Base-by-base conservation (phyloP, 2,797 vertebrate species). In the Anomalospiza imberbis region DNA sequence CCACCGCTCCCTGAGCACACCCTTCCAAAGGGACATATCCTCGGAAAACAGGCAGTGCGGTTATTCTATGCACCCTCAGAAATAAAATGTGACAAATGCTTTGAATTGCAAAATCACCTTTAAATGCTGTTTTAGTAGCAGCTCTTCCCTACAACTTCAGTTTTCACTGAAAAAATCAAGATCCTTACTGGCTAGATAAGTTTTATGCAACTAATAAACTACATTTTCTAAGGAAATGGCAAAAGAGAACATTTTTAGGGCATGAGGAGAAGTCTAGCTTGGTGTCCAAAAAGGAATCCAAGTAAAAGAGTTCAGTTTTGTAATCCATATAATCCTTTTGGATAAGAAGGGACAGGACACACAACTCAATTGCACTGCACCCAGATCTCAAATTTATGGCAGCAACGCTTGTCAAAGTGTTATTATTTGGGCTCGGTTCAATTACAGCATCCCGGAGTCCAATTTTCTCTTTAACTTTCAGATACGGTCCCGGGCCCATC, bases 61-160 rank as follows among this genome's bases (percentile, higher is more conserved):
- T 20, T 7, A 1, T 15, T 54, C 61, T 25, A 28, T 0, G 0
- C 29, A 1, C 42, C 1, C 1, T 21, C 32, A 6, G 0, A n/a
- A 63, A 34, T 17, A 8, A 10, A 66, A 51, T 21, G n/a, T 47
- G 12, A 10, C 25, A 21, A 48, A 34, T 15, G 6, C 42, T 67
- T 55, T 55, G 9, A 60, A 55, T 36, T 54, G 29, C 55, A 19
- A 68, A 63, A 50, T 87, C 50, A 21, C 71, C 42, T 68, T 47
- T 44, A 78, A 79, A 34, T 24, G 10, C 45, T 76, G 47, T 9
- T 63, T 10, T 6, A 31, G 36, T 25, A n/a, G 40, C 24, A 53
- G 38, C 9, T 74, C 22, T 26, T 68, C 36, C 25, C 19, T 36
- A 2, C 55, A 31, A 29, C 16, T 62, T 61, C 34, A 62, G 24